Conservation (phyloP, 2,113 vertebrate genomes). For the Sinosuthora webbiana region DNA sequence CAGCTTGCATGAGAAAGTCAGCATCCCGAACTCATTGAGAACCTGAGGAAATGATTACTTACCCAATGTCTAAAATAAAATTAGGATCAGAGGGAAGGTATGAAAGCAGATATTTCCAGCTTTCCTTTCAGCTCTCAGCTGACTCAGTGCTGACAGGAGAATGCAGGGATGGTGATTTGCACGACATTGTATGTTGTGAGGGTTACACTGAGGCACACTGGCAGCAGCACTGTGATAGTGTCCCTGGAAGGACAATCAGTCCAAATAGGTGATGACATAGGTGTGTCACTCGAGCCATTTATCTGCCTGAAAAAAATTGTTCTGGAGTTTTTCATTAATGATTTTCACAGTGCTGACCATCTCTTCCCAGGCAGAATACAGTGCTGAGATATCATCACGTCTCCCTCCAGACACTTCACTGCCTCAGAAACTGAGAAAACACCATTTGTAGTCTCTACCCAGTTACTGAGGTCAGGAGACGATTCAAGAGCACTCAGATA, state of each 20-base stretch:
- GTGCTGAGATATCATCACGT: not conserved
- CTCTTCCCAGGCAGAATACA: not conserved
- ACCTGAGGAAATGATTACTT: not conserved
- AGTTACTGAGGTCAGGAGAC: not conserved
- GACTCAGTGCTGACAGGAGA: not conserved
- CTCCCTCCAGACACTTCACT: not conserved
- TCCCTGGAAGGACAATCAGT: not conserved
- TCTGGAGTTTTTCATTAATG: not conserved
- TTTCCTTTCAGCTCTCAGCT: not conserved
- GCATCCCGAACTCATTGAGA: not conserved
- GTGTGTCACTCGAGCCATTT: not conserved
- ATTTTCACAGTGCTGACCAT: not conserved
- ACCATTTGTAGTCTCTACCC: not conserved
- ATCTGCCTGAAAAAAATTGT: not conserved
- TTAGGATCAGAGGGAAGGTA: not conserved
- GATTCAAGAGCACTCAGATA: not conserved
- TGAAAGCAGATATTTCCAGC: not conserved
- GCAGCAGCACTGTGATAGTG: not conserved
- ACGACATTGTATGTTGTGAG: fast-evolving
- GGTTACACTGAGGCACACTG: not conserved
- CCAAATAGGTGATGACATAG: not conserved
- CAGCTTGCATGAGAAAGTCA: not conserved
- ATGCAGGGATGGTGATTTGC: not conserved
- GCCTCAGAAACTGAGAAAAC: not conserved
- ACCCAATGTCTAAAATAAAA: not conserved